Conservation (phyloP, 2,888 invertebrate species). For the Spatulosminthurus flaviceps region DNA sequence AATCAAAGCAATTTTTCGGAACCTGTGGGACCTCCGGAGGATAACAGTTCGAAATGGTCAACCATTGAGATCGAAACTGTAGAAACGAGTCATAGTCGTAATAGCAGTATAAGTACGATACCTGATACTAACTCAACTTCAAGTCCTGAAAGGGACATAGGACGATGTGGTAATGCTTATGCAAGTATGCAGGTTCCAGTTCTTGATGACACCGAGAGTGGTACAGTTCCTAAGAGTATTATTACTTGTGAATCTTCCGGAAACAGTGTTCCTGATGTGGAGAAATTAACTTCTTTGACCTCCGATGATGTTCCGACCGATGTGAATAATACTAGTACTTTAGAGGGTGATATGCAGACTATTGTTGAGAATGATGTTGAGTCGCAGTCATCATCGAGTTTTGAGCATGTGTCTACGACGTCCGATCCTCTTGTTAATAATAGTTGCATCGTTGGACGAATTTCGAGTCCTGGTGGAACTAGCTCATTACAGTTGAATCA, state of each 20-base stretch:
- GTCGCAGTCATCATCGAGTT: conserved; percentile 20
- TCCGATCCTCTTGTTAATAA: conserved; percentile 6
- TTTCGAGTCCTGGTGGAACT: neutral
- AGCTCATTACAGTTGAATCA: neutral
- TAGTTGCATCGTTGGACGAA: neutral
- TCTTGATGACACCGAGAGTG: neutral
- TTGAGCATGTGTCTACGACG: conserved; percentile 32
- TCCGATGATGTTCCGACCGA: neutral
- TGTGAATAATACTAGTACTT: neutral
- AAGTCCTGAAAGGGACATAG: conserved; percentile 32
- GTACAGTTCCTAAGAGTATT: neutral
- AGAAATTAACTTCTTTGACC: neutral
- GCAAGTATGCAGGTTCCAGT: neutral
- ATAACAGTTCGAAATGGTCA: conserved; percentile 29
- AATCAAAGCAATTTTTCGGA: neutral
- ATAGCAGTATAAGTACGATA: conserved; percentile 36
- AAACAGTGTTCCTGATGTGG: neutral
- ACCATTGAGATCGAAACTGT: conserved; percentile 39
- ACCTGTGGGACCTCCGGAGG: neutral
- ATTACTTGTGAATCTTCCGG: neutral
- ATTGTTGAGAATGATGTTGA: conserved; percentile 22
- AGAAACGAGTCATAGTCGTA: conserved; percentile 37
- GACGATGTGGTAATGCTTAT: neutral
- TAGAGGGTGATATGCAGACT: neutral
- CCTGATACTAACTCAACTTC: conserved; percentile 29